Evolutionary conservation across 2,797 vertebrate genomes (phyloP), one percentile per base, ranked within the genome.

Genomic region (Pseudochaenichthys georgianus): DNA sequence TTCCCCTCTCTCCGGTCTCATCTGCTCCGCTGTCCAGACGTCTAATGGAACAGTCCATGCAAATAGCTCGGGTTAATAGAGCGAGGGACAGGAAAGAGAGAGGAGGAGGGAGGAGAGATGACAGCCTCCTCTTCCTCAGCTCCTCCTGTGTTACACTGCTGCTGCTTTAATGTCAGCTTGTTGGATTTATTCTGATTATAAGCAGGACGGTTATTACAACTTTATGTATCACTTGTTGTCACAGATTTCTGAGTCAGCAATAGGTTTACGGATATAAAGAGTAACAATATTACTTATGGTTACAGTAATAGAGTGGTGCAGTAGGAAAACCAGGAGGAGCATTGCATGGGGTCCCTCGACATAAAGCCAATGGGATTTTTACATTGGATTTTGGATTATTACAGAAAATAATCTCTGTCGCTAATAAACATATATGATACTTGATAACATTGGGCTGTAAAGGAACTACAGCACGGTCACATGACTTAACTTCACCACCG

Each of bases 41-140:
- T 70, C 83, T 90, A 90, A 92, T 91, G 73, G 80, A 90, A 88
- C 88, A 82, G 82, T 81, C 82, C 84, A 91, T 89, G 90, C 89
- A 87, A 84, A 90, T 85, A 75, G 64, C 58, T 70, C 3, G n/a
- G 82, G 73, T 87, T 92, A 93, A 90, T 89, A 89, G 89, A 90
- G 85, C 83, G 59, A 76, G 41, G 70, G 84, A 86, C 80, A 62
- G 84, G 45, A 61, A 74, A 54, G 59, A 38, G 45, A 64, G 23
- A 55, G 6, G 52, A 34, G n/a, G 16, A 60, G 42, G 41, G 16
- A 19, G 70, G 71, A 47, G 64, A 72, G 76, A 63, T 57, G 75
- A 70, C 60, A 38, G 34, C 7, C 47, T 12, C 52, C 4, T 38
- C 43, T 7, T 38, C 54, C 73, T 13, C 19, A n/a, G 45, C 57